phyloP scores from a whole-genome alignment of 2,797 vertebrate species.

The Poeciliopsis paucimaculata region DNA sequence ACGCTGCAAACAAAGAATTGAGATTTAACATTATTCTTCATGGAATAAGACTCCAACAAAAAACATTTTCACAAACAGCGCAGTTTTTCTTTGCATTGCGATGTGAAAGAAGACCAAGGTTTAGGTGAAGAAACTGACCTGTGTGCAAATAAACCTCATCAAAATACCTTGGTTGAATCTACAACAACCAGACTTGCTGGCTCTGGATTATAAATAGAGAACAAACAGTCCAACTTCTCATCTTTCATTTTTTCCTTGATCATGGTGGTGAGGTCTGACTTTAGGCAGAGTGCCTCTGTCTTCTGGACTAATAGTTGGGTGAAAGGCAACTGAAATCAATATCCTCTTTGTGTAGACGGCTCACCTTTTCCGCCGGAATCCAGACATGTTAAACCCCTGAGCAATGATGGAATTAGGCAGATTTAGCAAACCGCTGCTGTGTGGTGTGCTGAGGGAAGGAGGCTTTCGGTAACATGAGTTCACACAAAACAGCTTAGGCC shows the following conservation, averaged over 20 bases:
- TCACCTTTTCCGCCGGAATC: conserved; percentile 41
- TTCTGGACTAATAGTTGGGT: conserved; percentile 46
- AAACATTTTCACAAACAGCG: neutral
- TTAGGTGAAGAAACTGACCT: conserved; percentile 4
- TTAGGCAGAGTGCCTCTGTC: conserved; percentile 23
- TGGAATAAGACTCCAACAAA: neutral
- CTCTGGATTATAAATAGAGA: conserved; percentile 22
- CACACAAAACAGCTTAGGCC: conserved; percentile 2
- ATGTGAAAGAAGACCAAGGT: neutral
- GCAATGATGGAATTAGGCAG: conserved; percentile 31
- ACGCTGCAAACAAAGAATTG: neutral
- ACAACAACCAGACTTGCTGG: conserved; percentile 23
- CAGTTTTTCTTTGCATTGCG: neutral
- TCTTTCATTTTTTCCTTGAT: conserved; percentile 8
- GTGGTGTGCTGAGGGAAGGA: conserved; percentile 18
- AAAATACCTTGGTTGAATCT: neutral
- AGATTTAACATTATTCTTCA: neutral
- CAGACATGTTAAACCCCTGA: conserved; percentile 40
- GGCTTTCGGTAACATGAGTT: conserved; percentile 26
- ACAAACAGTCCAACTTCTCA: conserved; percentile 21
- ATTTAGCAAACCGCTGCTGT: conserved; percentile 39
- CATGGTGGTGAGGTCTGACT: conserved; percentile 12
- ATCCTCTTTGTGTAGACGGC: conserved; percentile 51
- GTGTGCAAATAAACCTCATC: neutral
- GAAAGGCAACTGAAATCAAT: conserved; percentile 69